These are phyloP conservation scores for Theristus sp. DNA, from an alignment of 2,888 invertebrate genomes.

Conservation along the genomic window DNA sequence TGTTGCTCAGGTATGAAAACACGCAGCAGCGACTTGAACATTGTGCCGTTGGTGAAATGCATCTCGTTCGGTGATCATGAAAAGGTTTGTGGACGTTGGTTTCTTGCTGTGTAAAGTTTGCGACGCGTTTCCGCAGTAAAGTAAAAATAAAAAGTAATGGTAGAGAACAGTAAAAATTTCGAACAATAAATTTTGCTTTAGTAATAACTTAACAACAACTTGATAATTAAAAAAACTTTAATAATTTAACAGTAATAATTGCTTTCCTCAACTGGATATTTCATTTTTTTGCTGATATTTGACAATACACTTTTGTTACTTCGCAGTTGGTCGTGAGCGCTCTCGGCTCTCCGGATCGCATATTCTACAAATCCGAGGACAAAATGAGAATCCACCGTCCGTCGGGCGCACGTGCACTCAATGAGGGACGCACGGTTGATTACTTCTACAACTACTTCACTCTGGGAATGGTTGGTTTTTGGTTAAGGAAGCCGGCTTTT, in stretches of 20 bases:
- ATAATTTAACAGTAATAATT: no score
- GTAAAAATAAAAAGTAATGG: no score
- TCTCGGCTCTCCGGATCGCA: conserved; percentile 67
- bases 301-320: background rate
- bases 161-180: no score
- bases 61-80: background rate
- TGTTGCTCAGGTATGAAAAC: background rate
- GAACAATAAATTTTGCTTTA: no score
- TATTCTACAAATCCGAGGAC: conserved; percentile 91
- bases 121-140: no score
- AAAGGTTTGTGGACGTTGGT: no score
- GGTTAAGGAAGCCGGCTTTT: no score
- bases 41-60: no score
- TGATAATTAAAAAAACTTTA: no score
- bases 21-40: background rate
- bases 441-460: conserved; percentile 96
- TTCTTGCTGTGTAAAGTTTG: no score
- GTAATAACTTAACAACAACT: no score
- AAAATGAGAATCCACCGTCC: conserved; percentile 94
- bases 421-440: conserved; percentile 44
- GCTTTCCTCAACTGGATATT: no score
- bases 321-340: conserved; percentile 60
- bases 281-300: conserved; percentile 38
- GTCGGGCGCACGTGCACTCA: conserved; percentile 38
- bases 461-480: conserved; percentile 58